Conservation (phyloP, 2,888 invertebrate genomes). For the Dioctria linearis region DNA sequence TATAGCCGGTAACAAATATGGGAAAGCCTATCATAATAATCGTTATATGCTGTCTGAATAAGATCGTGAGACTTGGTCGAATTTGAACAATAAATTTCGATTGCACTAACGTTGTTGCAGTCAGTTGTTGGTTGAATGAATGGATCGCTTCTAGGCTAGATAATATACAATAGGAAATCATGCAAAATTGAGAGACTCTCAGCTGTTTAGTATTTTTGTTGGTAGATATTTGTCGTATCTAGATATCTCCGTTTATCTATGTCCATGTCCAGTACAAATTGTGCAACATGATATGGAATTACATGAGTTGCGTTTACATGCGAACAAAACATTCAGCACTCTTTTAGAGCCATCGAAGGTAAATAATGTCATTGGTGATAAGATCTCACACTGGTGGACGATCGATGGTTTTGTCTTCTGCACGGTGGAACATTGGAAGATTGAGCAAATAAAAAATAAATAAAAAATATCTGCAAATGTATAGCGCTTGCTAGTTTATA, state of each 20-base stretch:
- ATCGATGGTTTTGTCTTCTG: constrained; percentile 6
- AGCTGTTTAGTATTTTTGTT: not conserved
- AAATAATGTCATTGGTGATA: constrained; percentile 32
- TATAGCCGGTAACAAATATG: constrained; percentile 5
- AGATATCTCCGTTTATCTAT: not conserved
- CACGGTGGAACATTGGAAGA: not conserved
- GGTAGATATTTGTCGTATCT: not conserved
- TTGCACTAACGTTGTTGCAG: not conserved
- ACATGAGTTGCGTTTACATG: constrained; percentile 4
- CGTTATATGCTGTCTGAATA: not conserved
- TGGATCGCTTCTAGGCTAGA: constrained; percentile 18
- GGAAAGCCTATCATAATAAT: constrained; percentile 19
- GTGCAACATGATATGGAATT: constrained; percentile 53
- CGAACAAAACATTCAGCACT: not conserved
- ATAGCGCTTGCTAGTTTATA: not conserved
- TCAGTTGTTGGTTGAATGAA: not conserved
- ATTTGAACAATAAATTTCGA: constrained; percentile 36
- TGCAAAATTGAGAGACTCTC: not conserved
- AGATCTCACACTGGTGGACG: not conserved
- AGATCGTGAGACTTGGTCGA: constrained; percentile 39
- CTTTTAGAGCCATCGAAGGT: not conserved
- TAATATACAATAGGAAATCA: not conserved
- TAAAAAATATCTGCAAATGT: not conserved
- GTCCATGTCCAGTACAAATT: constrained; percentile 52
- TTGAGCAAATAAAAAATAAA: not conserved